Percentiles rank a stretch among this genome's conserved stretches.
Conservation (phyloP, 1,140 invertebrate species). For the Procambarus clarkii region DNA sequence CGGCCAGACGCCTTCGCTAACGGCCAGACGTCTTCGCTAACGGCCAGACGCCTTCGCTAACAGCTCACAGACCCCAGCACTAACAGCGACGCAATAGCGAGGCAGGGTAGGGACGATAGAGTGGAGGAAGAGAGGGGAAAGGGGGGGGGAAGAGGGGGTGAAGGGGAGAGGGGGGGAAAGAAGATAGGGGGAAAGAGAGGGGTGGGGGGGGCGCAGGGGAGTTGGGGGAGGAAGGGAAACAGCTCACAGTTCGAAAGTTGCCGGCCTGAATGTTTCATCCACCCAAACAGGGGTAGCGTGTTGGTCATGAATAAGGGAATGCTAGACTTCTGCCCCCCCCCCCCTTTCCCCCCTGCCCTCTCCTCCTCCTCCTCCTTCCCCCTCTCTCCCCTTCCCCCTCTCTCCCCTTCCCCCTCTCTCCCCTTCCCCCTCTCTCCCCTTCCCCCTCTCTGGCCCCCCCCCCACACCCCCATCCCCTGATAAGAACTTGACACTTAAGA, state of each 20-base stretch:
- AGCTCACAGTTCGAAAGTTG: conserved; percentile 48
- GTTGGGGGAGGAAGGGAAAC: neutral
- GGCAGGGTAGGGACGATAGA: too few species aligned
- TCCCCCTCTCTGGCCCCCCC: neutral
- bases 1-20: too few species aligned
- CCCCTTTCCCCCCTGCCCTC: neutral
- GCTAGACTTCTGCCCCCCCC: too few species aligned
- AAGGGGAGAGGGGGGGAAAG: too few species aligned
- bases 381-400: neutral
- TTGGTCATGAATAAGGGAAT: conserved; percentile 41
- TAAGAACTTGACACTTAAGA: neutral
- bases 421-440: neutral
- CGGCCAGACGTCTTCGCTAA: too few species aligned
- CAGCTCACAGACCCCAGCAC: too few species aligned
- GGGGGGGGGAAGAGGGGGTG: too few species aligned
- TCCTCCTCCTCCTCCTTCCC: neutral
- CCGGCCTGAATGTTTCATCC: conserved; percentile 52
- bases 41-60: too few species aligned
- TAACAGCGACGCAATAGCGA: too few species aligned
- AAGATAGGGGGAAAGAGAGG: too few species aligned
- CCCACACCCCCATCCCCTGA: neutral
- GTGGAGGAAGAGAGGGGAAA: too few species aligned
- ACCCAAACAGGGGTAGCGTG: conserved; percentile 53
- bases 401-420: neutral
- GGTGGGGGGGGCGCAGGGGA: too few species aligned